These are phyloP conservation scores for Pantherophis vulpinus DNA, from an alignment of 2,797 vertebrate species.

Conservation along the genomic window DNA sequence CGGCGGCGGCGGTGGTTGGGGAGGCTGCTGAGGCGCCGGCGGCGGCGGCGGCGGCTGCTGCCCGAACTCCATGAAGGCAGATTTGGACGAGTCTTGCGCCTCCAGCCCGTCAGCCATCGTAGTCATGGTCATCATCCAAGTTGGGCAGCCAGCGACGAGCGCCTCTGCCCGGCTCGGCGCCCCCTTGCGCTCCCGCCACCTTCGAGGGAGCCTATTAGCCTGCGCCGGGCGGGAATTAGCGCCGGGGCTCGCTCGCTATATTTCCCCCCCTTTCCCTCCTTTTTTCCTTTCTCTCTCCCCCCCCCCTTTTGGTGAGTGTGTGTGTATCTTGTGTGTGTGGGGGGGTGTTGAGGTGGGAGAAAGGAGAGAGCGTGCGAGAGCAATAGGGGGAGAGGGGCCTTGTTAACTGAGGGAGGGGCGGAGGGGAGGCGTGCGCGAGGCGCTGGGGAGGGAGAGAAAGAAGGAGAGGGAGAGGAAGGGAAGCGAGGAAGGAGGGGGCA, in stretches of 20 bases:
- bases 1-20: slow-evolving; percentile 59
- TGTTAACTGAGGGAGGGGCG: slow-evolving; percentile 61
- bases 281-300: slow-evolving; percentile 66
- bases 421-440: slow-evolving; percentile 69
- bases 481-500: slow-evolving; percentile 42
- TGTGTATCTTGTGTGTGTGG: background rate
- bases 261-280: slow-evolving; percentile 35
- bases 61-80: slow-evolving; percentile 99
- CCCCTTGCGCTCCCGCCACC: slow-evolving; percentile 74
- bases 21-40: slow-evolving; percentile 65
- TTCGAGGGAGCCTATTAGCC: slow-evolving; percentile 67
- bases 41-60: slow-evolving; percentile 74
- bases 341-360: background rate
- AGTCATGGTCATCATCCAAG: slow-evolving; percentile 99
- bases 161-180: slow-evolving; percentile 70
- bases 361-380: background rate
- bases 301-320: background rate
- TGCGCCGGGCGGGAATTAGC: slow-evolving; percentile 61
- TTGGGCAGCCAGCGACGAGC: slow-evolving; percentile 81
- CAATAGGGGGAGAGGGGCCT: slow-evolving; percentile 60
- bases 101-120: slow-evolving; percentile 99
- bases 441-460: slow-evolving; percentile 10
- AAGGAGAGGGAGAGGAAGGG: background rate
- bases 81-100: slow-evolving; percentile 98
- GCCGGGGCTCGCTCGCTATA: slow-evolving; percentile 52